Evolutionary conservation across 2,888 invertebrate genomes (phyloP), one percentile per base, ranked within the genome.

Genomic region (Daptonema setosum): DNA sequence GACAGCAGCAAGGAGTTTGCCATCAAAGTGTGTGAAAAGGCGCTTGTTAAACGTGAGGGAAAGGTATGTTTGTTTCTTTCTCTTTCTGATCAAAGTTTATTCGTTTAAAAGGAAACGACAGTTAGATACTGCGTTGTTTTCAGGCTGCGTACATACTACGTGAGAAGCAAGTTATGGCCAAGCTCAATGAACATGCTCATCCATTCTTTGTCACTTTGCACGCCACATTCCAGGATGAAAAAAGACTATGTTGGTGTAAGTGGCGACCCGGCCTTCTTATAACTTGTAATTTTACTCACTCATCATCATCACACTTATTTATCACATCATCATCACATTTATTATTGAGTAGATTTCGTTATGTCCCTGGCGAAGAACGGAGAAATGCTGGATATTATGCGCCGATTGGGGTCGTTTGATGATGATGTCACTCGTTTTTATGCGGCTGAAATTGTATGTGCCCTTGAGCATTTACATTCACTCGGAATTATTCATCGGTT

Each of bases 11-110:
- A 81, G 69, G 87, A 91, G 77, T 87, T 82, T 80, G 93, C 93
- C 77, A 90, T 95, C 70, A 95, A 97, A 80, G 91, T 95, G 17
- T 83, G 91, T 73, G 86, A 90, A 68, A 97, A 97, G 75, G 78
- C 80, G 54, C 84, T 87, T 73, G 88, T 97, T 63, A 80, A 87
- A 65, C 79, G 83, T 62, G 90, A 93, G 74, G 83, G 83, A 71
- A 93, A 95, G 74, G 61, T 61, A 28, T 20, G 47, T 52, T 2
- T n/a, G 2, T 20, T 30, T 17, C 3, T 26, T 5, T 11, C 3
- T 25, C 5, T n/a, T n/a, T n/a, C n/a, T n/a, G n/a, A n/a, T n/a
- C n/a, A n/a, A n/a, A n/a, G n/a, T n/a, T n/a, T n/a, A n/a, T n/a
- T n/a, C n/a, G n/a, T n/a, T 5, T 5, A 22, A 47, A 5, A 5